phyloP scores from a whole-genome alignment of 2,113 vertebrate genomes.

The Pimephales promelas region DNA sequence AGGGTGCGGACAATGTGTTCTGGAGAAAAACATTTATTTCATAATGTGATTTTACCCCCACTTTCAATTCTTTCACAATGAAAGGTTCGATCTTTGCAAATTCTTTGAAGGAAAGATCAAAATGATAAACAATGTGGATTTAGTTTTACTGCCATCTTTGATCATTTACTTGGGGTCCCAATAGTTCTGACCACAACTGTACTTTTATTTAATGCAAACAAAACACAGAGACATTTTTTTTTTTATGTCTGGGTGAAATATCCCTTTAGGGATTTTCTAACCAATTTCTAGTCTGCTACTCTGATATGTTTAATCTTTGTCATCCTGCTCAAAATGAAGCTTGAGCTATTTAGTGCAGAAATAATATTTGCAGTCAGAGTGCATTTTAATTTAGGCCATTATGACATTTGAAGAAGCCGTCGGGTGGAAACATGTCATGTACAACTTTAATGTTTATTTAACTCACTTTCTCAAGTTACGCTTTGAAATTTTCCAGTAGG shows the following conservation, averaged over 20 bases:
- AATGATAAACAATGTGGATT: no score
- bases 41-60: no score
- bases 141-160: no score
- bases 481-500: slow-evolving; percentile 4
- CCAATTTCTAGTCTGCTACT: background rate
- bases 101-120: no score
- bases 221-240: background rate
- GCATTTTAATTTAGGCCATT: slow-evolving; percentile 3
- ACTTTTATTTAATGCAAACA: background rate
- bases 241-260: background rate
- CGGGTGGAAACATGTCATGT: background rate
- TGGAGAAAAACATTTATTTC: no score
- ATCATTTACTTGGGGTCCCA: no score
- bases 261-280: background rate
- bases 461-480: background rate
- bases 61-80: no score
- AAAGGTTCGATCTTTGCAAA: no score
- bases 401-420: background rate
- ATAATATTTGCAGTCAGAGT: slow-evolving; percentile 23
- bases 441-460: background rate
- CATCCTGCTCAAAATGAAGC: background rate
- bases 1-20: no score
- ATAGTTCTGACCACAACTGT: no score
- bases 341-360: background rate
- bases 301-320: background rate